Evolutionary conservation across 2,888 invertebrate genomes (phyloP), one percentile per base, ranked within the genome.

Genomic region (Drosophila falleni): DNA sequence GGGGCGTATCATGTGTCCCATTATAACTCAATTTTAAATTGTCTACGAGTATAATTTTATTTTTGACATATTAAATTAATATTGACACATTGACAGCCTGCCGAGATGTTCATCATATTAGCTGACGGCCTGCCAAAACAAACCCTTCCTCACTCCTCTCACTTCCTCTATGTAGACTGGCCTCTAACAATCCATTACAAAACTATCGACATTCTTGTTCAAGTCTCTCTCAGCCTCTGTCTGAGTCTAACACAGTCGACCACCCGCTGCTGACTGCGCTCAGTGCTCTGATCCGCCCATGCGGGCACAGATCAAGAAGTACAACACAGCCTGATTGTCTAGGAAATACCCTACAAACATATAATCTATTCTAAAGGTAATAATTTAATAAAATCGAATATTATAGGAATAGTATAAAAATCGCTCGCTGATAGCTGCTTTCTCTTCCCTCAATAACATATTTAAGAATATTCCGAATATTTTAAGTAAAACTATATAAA

Each of bases 1-100:
- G 15, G 13, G 66, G 54, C 71, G 46, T 71, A 59, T 71, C 71
- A 33, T 59, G 60, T 59, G 70, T 56, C 64, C 69, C 66, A 71
- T 81, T 81, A 84, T 71, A 78, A 46, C 78, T 84, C 87, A 85
- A 87, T 85, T 87, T 79, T 46, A 78, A 85, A 87, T 84, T 84
- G 85, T 73, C 44, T 23, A 15, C 35, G 46, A 37, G 71, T 78
- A 78, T 73, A 81, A 80, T 84, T 84, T 76, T 49, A 81, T 72
- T 80, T 88, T 76, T 78, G 86, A 85, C 79, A 78, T 83, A 89
- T 87, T 87, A 83, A 89, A 87, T 87, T 89, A 87, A 87, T 87
- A 87, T 87, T 87, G 87, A 87, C 87, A 87, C 87, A 89, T 87
- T 87, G 87, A 87, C 87, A 87, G 87, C 83, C 55, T 44, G 55